Conservation (phyloP, 2,888 invertebrate species). For the Xylophagus ater region DNA sequence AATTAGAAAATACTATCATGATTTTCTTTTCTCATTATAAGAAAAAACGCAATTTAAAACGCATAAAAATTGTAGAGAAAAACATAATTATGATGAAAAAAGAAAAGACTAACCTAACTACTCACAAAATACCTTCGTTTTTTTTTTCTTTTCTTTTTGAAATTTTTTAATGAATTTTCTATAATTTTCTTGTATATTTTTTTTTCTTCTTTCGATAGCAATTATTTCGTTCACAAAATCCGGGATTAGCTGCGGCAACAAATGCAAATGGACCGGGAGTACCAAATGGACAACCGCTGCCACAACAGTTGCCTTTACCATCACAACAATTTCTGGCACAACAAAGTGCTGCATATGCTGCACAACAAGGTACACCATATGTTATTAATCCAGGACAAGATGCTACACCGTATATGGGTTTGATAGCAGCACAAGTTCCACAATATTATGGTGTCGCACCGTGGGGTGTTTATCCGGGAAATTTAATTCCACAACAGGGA, state of each 20-base stretch:
- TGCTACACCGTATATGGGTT: slow-evolving; percentile 66
- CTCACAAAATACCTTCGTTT: too few species aligned
- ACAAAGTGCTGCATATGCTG: slow-evolving; percentile 47
- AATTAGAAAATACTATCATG: too few species aligned
- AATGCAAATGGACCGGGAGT: slow-evolving; percentile 52
- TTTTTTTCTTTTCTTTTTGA: too few species aligned
- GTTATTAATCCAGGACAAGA: slow-evolving; percentile 75
- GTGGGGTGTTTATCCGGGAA: slow-evolving; percentile 85
- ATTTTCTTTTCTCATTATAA: too few species aligned
- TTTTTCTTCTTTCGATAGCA: slow-evolving; percentile 52
- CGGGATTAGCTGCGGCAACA: slow-evolving; percentile 52
- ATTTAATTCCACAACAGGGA: slow-evolving; percentile 56
- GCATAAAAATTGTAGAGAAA: too few species aligned
- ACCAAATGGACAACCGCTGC: slow-evolving; percentile 57
- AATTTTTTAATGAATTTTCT: not conserved
- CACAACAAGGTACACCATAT: slow-evolving; percentile 67
- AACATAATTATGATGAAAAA: too few species aligned
- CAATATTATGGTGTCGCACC: slow-evolving; percentile 89
- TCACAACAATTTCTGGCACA: slow-evolving; percentile 63
- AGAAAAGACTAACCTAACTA: too few species aligned
- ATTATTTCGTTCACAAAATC: slow-evolving; percentile 79
- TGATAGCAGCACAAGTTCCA: slow-evolving; percentile 72
- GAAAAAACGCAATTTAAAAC: too few species aligned
- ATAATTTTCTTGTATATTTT: slow-evolving; percentile 6
- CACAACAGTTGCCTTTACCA: slow-evolving; percentile 63